A percentile compares a stretch with the other conserved stretches of the same genome.
These are phyloP conservation scores for Timema podura DNA, from an alignment of 2,888 invertebrate species.

Conservation along the genomic window DNA sequence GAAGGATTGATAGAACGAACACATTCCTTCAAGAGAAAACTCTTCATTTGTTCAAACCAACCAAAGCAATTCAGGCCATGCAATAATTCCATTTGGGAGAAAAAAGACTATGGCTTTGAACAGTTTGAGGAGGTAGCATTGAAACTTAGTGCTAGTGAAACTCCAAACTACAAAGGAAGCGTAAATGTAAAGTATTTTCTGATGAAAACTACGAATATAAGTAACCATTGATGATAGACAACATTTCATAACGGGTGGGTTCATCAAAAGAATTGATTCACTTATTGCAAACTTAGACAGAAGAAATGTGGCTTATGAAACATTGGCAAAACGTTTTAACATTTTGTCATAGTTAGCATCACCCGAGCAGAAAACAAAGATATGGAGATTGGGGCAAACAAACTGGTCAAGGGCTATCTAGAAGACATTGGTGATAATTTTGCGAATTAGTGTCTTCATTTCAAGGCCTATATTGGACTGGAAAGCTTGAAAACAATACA, in stretches of 20 bases:
- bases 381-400: neutral
- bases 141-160: neutral
- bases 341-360: conserved; percentile 1
- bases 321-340: conserved; percentile 4
- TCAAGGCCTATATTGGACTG: conserved; percentile 3
- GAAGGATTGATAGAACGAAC: conserved; percentile 6
- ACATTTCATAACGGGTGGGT: neutral
- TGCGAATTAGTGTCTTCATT: conserved; percentile 7
- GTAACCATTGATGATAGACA: neutral
- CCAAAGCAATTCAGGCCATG: neutral
- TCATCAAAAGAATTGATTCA: conserved; percentile 8
- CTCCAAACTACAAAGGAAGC: neutral
- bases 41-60: conserved; percentile 8
- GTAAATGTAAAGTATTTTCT: neutral
- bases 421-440: neutral
- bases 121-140: conserved; percentile 9
- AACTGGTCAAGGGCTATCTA: neutral
- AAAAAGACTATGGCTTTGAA: conserved; percentile 10
- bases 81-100: neutral
- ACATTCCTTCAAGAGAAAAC: neutral
- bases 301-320: conserved; percentile 7
- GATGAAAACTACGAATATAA: neutral
- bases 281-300: neutral
- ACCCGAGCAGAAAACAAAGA: neutral
- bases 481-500: conserved; percentile 12